Evolutionary conservation across 2,113 vertebrate species (phyloP), one percentile per base, ranked within the genome.

Genomic region (Suricata suricatta): DNA sequence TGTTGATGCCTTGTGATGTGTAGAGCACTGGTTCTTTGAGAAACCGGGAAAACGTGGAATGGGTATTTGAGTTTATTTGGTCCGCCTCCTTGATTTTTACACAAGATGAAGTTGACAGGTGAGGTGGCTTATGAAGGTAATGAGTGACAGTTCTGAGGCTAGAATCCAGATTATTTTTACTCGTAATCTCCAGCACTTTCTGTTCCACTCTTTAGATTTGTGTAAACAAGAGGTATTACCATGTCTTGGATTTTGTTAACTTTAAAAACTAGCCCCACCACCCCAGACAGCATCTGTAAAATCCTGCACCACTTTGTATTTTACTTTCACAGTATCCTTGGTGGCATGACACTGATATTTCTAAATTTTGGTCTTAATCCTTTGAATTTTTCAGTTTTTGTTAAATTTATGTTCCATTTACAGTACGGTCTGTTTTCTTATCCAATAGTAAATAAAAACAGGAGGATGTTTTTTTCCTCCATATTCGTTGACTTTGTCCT

Each of bases 331-430:
- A 74, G 44, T 87, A n/a, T 82, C 76, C 35, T 10, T 77, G 63
- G 94, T 96, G 93, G 82, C 44, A 31, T 96, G 52, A 17, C 66
- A 68, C 29, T 84, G 54, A 41, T 82, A 27, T 92, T 94, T 81
- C 44, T 88, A 79, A 77, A 54, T 71, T 90, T 94, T 90, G 52
- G 16, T 90, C 72, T 97, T 93, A 94, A 41, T 97, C 74, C 44
- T 97, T 96, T 96, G 93, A 98, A 94, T 88, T 91, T 91, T 68
- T 93, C 68, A 21, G 96, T 94, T 97, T 98, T 95, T 92, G 81
- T 95, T 91, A 90, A 97, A 93, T 83, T 96, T 93, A 76, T 13
- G 86, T 96, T 98, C 95, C 96, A 87, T 91, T 96, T 97, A 93
- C 54, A 68, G 77, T 94, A 60, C 77, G n/a, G 35, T 95, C 63